Percentiles rank a stretch among this genome's conserved stretches.
Evolutionary conservation across 1,140 invertebrate genomes (phyloP).

Genomic region (Diorhabda elongata): DNA sequence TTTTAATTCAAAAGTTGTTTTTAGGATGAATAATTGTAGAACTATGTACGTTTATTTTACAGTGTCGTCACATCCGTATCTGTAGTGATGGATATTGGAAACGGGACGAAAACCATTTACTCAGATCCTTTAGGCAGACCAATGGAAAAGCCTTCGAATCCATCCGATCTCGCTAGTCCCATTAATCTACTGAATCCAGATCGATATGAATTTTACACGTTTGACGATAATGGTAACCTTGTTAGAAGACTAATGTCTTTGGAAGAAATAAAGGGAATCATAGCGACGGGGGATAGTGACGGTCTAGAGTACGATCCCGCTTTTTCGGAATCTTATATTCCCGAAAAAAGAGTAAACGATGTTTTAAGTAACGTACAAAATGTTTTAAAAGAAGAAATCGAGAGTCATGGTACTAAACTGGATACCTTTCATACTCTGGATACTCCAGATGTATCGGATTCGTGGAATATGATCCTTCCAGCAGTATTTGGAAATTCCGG

Average conservation of each 20-base stretch:
- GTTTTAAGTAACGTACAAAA: conserved; percentile 77
- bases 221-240: conserved; percentile 74
- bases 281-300: conserved; percentile 70
- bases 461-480: conserved; percentile 77
- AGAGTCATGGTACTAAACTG: conserved; percentile 54
- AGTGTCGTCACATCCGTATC: conserved; percentile 60
- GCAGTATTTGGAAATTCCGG: conserved; percentile 68
- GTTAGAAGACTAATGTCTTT: conserved; percentile 77
- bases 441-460: conserved; percentile 64
- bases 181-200: conserved; percentile 71
- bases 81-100: conserved; percentile 56
- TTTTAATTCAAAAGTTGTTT: too few relatives aligned
- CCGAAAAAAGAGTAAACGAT: conserved; percentile 67
- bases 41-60: conserved; percentile 28
- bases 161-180: conserved; percentile 64
- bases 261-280: conserved; percentile 76
- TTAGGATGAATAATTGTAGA: too few relatives aligned
- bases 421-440: conserved; percentile 55
- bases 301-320: conserved; percentile 33
- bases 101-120: conserved; percentile 52
- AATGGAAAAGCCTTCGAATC: conserved; percentile 52
- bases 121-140: conserved; percentile 61
- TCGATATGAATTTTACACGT: conserved; percentile 79
- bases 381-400: conserved; percentile 73
- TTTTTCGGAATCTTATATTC: conserved; percentile 44